phyloP scores from a whole-genome alignment of 2,797 vertebrate genomes.

The Ispidina lecontei region DNA sequence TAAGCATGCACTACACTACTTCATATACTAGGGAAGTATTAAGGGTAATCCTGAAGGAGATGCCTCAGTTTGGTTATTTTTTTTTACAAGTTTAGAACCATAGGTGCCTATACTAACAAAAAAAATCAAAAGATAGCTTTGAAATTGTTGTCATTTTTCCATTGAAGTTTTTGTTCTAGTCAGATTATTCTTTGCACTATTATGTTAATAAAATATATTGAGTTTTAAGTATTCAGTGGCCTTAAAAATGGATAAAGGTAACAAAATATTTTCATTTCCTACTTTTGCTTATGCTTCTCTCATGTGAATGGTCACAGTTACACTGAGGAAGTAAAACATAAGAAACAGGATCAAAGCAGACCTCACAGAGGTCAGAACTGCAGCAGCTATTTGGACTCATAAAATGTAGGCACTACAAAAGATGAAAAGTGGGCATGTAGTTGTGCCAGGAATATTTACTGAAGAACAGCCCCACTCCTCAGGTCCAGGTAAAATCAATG shows the following conservation, averaged over 20 bases:
- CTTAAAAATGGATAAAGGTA: background rate
- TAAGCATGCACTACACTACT: background rate
- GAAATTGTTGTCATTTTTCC: background rate
- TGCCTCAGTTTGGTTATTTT: fast-evolving
- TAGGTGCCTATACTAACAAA: background rate
- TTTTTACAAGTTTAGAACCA: background rate
- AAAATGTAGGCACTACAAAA: background rate
- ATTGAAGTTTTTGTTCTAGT: background rate
- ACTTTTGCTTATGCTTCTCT: background rate
- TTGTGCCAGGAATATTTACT: background rate
- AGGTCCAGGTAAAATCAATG: background rate
- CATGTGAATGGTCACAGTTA: background rate
- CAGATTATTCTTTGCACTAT: background rate
- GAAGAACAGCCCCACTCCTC: background rate
- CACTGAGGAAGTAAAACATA: background rate
- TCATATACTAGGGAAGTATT: background rate
- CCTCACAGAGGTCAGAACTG: background rate
- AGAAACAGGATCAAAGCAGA: background rate
- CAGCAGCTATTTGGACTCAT: background rate
- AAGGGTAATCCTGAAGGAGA: background rate
- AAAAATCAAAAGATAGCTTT: background rate
- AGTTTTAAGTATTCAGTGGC: background rate
- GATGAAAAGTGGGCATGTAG: background rate
- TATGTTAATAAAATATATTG: background rate
- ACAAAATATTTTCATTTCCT: background rate